Evolutionary conservation across 2,797 vertebrate genomes (phyloP), one percentile per base, ranked within the genome.

Genomic region (Peromyscus nudipes): DNA sequence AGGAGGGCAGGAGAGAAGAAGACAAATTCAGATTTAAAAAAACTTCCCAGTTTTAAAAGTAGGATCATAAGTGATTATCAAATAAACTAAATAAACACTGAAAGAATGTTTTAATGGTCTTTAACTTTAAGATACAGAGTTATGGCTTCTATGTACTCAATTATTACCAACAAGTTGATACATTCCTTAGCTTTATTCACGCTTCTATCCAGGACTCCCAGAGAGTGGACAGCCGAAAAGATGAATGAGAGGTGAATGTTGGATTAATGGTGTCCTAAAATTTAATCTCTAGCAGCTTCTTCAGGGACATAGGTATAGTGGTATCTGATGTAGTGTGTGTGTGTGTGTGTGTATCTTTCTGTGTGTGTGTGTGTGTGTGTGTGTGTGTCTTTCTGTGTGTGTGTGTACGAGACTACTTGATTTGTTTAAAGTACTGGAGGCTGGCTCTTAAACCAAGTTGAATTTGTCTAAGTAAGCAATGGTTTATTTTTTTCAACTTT

Each of bases 391-490:
- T n/a, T n/a, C n/a, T 31, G 13, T 19, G 4, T 29, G 16, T 67
- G 13, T 31, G 14, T 43, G 19, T 0, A 76, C 0, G 12, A 55
- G 3, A 29, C 31, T 23, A n/a, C 4, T 65, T 31, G 62, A 67
- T 73, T 87, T 82, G 25, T 34, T 86, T 85, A n/a, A 27, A 60
- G 40, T 55, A 73, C 17, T 57, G 25, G 14, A 6, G 60, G 27
- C 40, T 86, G 52, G 31, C 40, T 86, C 34, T 34, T 40, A 82
- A 80, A 16, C 23, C 17, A 69, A 71, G 31, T 14, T 57, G 67
- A 82, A 71, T 23, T 73, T 85, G 55, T 43, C 88, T 57, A 87
- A 95, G 37, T 65, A 82, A 93, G 52, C 31, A 89, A 25, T 64
- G 29, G 67, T 62, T 94, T 79, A 31, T n/a, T 49, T 62, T 64